These are phyloP conservation scores for Hippocampus barbouri DNA, from an alignment of 2,113 vertebrate genomes.

Conservation along the genomic window DNA sequence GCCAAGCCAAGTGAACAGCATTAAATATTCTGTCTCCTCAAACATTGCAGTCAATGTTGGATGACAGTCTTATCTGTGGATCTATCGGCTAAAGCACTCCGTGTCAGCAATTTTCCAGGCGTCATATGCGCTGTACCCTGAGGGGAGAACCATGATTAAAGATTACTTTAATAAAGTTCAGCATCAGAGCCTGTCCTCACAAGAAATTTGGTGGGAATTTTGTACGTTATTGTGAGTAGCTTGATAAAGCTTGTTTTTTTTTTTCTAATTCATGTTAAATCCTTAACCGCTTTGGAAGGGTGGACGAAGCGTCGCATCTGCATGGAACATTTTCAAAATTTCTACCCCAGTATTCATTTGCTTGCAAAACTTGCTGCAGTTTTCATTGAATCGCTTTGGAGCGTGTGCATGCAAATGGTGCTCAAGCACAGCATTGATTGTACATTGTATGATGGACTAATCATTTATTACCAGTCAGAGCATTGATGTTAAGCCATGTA, in stretches of 20 bases:
- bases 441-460: not conserved
- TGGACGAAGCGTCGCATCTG: not conserved
- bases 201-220: not conserved
- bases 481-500: too few species aligned
- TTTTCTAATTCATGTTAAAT: not conserved
- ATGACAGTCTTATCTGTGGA: constrained; percentile 9
- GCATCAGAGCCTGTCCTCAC: constrained; percentile 1
- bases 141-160: not conserved
- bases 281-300: not conserved
- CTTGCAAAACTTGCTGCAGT: not conserved
- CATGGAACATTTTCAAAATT: not conserved
- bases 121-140: not conserved
- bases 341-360: not conserved
- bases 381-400: not conserved
- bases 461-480: not conserved
- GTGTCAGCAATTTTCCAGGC: constrained; percentile 4
- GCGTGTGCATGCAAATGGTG: not conserved
- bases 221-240: not conserved
- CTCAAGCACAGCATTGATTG: not conserved
- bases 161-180: not conserved
- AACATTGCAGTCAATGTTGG: constrained; percentile 1
- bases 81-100: not conserved
- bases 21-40: constrained; percentile 6
- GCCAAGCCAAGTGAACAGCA: constrained; percentile 5
- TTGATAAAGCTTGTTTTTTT: not conserved